Conservation (phyloP, 2,113 vertebrate species). For the Osmerus mordax region DNA sequence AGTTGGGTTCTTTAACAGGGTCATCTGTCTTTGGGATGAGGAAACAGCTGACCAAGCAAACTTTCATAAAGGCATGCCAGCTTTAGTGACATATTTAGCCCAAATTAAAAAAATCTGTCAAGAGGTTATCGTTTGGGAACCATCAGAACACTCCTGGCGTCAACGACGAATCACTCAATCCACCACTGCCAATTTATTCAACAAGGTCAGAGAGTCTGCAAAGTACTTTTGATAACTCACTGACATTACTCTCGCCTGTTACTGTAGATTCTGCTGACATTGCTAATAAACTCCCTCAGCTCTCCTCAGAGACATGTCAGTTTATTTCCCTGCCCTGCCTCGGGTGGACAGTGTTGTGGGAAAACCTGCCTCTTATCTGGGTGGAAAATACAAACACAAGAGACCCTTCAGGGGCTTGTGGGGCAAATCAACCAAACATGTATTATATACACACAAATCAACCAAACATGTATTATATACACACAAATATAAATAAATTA, state of each 20-base stretch:
- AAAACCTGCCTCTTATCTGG: too few species aligned
- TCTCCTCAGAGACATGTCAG: neutral
- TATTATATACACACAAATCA: neutral
- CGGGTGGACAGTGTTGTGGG: too few species aligned
- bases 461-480: neutral
- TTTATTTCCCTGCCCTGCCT: too few species aligned
- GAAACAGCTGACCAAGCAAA: conserved; percentile 40
- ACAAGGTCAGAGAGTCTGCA: conserved; percentile 3
- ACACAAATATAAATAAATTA: neutral
- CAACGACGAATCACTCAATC: neutral
- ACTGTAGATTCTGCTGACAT: conserved; percentile 1
- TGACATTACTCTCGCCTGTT: too few species aligned
- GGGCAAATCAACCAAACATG: neutral
- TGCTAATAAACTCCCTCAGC: neutral
- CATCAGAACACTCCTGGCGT: conserved; percentile 10
- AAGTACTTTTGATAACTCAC: neutral
- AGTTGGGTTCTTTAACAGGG: conserved; percentile 8
- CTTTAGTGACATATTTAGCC: conserved; percentile 19
- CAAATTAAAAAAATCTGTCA: conserved; percentile 22
- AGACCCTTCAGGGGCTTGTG: neutral
- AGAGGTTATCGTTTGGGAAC: conserved; percentile 9
- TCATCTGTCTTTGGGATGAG: conserved; percentile 19
- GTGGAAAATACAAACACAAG: neutral
- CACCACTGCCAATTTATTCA: neutral
- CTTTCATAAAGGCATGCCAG: conserved; percentile 16